Percentiles rank a stretch among this genome's conserved stretches.
phyloP scores from a whole-genome alignment of 2,113 vertebrate species.

The Semicossyphus pulcher region DNA sequence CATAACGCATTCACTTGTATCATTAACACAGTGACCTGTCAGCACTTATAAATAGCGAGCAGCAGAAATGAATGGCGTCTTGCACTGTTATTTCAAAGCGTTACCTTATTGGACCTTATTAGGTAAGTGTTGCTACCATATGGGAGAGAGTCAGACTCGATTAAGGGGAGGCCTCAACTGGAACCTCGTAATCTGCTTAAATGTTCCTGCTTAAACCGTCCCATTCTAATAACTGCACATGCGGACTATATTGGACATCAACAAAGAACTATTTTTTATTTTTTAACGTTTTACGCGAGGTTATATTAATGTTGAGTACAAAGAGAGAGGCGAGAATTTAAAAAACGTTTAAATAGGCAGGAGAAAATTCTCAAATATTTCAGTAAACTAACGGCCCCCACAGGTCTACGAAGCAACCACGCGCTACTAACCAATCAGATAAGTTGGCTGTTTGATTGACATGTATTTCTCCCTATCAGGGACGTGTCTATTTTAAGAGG shows the following conservation, averaged over 20 bases:
- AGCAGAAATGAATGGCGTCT: too few species aligned
- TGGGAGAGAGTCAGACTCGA: slow-evolving; percentile 22
- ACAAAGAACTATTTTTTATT: too few species aligned
- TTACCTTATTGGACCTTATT: neutral
- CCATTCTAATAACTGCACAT: neutral
- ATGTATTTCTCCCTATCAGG: slow-evolving; percentile 1
- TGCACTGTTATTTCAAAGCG: neutral
- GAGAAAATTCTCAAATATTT: neutral
- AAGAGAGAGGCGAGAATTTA: fast-evolving
- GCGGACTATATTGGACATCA: neutral
- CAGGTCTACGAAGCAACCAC: too few species aligned
- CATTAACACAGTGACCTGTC: too few species aligned
- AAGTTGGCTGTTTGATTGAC: neutral
- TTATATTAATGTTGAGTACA: neutral
- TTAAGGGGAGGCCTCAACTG: slow-evolving; percentile 14
- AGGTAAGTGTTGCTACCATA: slow-evolving; percentile 9
- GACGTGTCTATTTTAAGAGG: slow-evolving; percentile 39
- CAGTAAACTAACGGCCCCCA: neutral
- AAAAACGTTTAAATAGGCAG: neutral
- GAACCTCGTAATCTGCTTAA: slow-evolving; percentile 51
- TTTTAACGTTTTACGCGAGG: too few species aligned
- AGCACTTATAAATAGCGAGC: too few species aligned
- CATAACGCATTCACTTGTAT: too few species aligned
- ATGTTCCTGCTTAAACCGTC: slow-evolving; percentile 6
- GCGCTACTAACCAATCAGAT: slow-evolving; percentile 21